phyloP scores from a whole-genome alignment of 2,888 invertebrate species.

The Habrosyne pyritoides region DNA sequence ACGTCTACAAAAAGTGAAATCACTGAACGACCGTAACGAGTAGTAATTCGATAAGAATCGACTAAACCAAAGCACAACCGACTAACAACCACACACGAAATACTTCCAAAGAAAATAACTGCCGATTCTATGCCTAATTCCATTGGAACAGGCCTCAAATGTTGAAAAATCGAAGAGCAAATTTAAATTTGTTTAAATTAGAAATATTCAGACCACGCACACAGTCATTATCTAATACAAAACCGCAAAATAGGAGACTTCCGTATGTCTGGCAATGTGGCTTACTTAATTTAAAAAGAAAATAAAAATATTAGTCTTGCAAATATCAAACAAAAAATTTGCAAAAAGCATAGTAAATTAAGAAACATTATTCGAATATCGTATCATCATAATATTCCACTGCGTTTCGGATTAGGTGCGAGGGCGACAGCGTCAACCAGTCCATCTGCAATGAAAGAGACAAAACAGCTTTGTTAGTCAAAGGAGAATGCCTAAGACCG shows the following conservation, averaged over 20 bases:
- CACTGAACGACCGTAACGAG: slow-evolving; percentile 37
- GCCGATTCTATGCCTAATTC: background rate
- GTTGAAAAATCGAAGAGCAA: background rate
- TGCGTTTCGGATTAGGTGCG: slow-evolving; percentile 33
- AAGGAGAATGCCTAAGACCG: slow-evolving; percentile 51
- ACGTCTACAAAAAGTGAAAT: slow-evolving; percentile 42
- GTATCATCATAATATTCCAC: slow-evolving; percentile 22
- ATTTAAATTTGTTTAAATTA: background rate
- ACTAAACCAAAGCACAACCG: slow-evolving; percentile 22
- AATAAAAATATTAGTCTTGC: background rate
- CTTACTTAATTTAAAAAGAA: background rate
- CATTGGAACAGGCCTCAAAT: background rate
- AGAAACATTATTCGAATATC: background rate
- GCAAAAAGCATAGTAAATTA: slow-evolving; percentile 22
- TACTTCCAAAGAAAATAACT: background rate
- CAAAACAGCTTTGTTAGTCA: slow-evolving; percentile 66
- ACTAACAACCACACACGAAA: slow-evolving; percentile 18
- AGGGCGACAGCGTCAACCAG: slow-evolving; percentile 51
- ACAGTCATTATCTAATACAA: background rate
- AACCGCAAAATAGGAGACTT: slow-evolving; percentile 4
- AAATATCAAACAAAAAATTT: background rate
- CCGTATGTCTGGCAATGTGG: background rate
- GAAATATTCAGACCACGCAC: background rate
- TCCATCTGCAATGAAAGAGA: slow-evolving; percentile 80
- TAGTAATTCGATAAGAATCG: slow-evolving; percentile 45